A percentile compares a stretch with the other conserved stretches of the same genome.
phyloP scores from a whole-genome alignment of 2,797 vertebrate genomes.

The Pangasius macronema region DNA sequence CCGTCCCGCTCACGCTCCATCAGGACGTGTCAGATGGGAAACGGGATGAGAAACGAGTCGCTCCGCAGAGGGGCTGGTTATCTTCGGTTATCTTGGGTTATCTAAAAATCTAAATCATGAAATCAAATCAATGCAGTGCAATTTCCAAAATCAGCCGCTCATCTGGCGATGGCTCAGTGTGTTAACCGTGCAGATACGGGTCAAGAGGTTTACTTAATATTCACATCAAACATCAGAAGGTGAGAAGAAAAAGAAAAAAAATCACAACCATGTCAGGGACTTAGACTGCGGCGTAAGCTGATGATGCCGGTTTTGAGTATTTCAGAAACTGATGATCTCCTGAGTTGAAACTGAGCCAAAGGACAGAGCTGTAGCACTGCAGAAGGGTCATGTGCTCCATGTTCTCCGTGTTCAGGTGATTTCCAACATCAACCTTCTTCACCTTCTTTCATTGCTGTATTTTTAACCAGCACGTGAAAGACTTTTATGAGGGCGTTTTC shows the following conservation, averaged over 20 bases:
- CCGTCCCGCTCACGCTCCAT: slow-evolving; percentile 26
- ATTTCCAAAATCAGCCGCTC: not conserved
- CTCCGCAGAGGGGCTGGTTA: not conserved
- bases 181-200: not conserved
- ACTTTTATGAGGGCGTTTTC: not conserved
- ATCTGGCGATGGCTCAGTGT: not conserved
- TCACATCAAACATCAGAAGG: not conserved
- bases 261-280: not conserved
- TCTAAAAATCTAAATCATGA: not conserved
- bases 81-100: not conserved
- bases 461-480: not conserved
- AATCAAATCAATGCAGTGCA: not conserved
- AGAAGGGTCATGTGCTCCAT: not conserved
- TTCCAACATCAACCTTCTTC: no score
- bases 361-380: not conserved
- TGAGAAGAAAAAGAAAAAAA: not conserved
- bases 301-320: not conserved
- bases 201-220: not conserved
- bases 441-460: not conserved
- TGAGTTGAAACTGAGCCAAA: not conserved
- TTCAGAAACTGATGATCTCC: not conserved
- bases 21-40: slow-evolving; percentile 23
- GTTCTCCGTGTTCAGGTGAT: no score
- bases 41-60: not conserved
- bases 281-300: not conserved